phyloP scores from a whole-genome alignment of 2,888 invertebrate species.

The Cotesia congregata region DNA sequence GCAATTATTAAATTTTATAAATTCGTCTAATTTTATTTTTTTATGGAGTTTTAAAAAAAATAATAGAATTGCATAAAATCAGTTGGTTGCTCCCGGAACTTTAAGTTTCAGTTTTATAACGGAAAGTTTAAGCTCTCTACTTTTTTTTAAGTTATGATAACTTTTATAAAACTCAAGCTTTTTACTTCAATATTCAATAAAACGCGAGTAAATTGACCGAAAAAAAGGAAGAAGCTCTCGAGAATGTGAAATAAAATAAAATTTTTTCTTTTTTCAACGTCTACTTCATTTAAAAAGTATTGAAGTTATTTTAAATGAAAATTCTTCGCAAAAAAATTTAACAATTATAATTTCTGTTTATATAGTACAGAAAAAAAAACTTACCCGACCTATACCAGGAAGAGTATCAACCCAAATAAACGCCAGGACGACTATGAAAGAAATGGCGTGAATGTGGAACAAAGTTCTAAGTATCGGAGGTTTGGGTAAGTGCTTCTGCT shows the following conservation, averaged over 20 bases:
- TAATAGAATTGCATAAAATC: background rate
- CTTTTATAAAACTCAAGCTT: background rate
- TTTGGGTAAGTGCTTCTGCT: conserved; percentile 62
- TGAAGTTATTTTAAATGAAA: too few relatives aligned
- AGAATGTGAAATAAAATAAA: background rate
- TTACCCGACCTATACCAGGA: conserved; percentile 73
- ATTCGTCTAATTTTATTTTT: background rate
- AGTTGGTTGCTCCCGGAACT: background rate
- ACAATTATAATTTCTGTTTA: background rate
- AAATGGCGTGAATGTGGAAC: conserved; percentile 71
- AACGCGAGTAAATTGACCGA: background rate
- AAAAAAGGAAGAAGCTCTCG: conserved; percentile 27
- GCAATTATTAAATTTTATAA: background rate
- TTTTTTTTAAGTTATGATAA: background rate
- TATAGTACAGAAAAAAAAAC: background rate
- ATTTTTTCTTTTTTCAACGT: background rate
- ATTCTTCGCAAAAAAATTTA: background rate
- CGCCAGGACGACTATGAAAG: conserved; percentile 68
- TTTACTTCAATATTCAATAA: conserved; percentile 12
- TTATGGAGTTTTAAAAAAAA: background rate
- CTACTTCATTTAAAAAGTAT: too few relatives aligned
- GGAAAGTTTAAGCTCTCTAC: background rate
- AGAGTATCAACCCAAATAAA: conserved; percentile 73
- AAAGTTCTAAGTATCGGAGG: conserved; percentile 62
- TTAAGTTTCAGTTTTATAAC: background rate